phyloP scores from a whole-genome alignment of 2,888 invertebrate species.

The Volucella inanis region DNA sequence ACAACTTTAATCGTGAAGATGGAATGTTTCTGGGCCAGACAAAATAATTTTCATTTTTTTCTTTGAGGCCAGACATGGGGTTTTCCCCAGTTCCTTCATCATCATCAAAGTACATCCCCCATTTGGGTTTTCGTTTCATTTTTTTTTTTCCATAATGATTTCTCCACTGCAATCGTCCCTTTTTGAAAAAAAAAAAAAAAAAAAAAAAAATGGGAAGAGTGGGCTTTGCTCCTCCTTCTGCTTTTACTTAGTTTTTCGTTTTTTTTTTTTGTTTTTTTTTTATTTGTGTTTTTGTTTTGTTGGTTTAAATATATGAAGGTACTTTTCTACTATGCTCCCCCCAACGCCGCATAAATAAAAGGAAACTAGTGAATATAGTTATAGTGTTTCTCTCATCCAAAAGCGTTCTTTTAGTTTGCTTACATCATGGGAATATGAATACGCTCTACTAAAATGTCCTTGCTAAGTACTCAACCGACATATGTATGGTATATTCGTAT shows the following conservation, averaged over 20 bases:
- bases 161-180: slow-evolving; percentile 55
- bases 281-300: too few relatives aligned
- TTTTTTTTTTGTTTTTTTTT: slow-evolving; percentile 1
- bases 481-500: slow-evolving; percentile 27
- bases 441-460: slow-evolving; percentile 30
- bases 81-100: slow-evolving; percentile 72
- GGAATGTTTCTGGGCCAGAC: slow-evolving; percentile 75
- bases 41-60: slow-evolving; percentile 67
- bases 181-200: slow-evolving; percentile 21
- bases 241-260: slow-evolving; percentile 5
- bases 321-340: slow-evolving; percentile 54
- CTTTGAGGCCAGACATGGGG: slow-evolving; percentile 68
- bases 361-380: slow-evolving; percentile 43
- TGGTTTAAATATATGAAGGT: slow-evolving; percentile 25
- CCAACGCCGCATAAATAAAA: slow-evolving; percentile 38
- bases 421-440: slow-evolving; percentile 46
- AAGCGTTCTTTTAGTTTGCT: slow-evolving; percentile 59
- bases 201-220: not conserved
- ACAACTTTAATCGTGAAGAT: slow-evolving; percentile 73
- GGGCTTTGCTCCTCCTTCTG: slow-evolving; percentile 21
- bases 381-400: slow-evolving; percentile 63
- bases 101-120: slow-evolving; percentile 65
- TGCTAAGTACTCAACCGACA: slow-evolving; percentile 58
- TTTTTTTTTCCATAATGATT: slow-evolving; percentile 53
- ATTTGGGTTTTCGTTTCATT: slow-evolving; percentile 34